A percentile compares a stretch with the other conserved stretches of the same genome.
phyloP scores from a whole-genome alignment of 2,113 vertebrate genomes.

The Recurvirostra avosetta region DNA sequence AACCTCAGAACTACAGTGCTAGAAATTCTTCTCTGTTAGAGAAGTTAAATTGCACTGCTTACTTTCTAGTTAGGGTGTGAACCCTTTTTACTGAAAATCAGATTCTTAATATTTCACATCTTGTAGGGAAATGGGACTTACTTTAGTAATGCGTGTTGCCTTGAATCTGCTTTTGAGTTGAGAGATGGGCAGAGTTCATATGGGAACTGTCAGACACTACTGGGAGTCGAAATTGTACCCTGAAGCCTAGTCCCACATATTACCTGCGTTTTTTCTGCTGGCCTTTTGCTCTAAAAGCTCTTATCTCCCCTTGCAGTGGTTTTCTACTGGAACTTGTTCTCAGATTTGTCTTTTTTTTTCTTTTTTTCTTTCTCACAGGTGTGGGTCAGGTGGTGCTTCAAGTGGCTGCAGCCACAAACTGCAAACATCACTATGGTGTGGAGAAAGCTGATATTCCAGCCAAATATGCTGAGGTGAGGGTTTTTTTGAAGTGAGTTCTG shows the following conservation, averaged over 20 bases:
- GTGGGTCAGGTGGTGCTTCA: slow-evolving; percentile 99
- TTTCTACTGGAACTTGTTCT: not conserved
- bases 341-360: not conserved
- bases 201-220: not conserved
- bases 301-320: not conserved
- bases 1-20: not conserved
- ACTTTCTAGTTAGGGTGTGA: not conserved
- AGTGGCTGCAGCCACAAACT: slow-evolving; percentile 95
- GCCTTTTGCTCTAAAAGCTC: not conserved
- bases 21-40: not conserved
- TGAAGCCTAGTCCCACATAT: not conserved
- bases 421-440: slow-evolving; percentile 97
- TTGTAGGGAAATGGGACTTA: not conserved
- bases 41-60: not conserved
- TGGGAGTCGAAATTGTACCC: not conserved
- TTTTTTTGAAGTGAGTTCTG: not conserved
- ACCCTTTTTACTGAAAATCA: not conserved
- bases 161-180: not conserved
- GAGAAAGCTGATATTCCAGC: slow-evolving; percentile 99
- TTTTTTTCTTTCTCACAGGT: slow-evolving; percentile 71
- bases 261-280: not conserved
- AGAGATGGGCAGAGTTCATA: not conserved
- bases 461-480: slow-evolving; percentile 93
- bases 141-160: not conserved
- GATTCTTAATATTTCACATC: not conserved